phyloP scores from a whole-genome alignment of 2,888 invertebrate species.

The Scelioninae gen. 2 region DNA sequence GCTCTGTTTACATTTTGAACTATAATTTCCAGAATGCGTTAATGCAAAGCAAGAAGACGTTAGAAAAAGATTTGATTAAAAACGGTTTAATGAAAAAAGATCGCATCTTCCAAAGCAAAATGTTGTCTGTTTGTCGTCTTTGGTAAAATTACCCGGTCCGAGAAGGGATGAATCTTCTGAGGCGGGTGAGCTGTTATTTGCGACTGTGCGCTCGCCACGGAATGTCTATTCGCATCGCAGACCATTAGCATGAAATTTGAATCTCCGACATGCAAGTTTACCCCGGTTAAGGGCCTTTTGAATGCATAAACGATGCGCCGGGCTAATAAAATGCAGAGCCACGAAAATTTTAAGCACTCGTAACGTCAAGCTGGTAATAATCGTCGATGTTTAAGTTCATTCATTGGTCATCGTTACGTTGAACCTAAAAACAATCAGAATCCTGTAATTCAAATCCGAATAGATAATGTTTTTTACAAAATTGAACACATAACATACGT shows the following conservation, averaged over 20 bases:
- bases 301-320: conserved; percentile 61
- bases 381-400: conserved; percentile 25
- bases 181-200: conserved; percentile 51
- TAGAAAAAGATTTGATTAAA: no score
- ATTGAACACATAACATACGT: no score
- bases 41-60: no score
- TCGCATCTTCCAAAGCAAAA: no score
- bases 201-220: conserved; percentile 27
- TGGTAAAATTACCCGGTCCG: conserved; percentile 6
- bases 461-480: no score
- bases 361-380: conserved; percentile 25
- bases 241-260: conserved; percentile 65
- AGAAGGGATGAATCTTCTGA: conserved; percentile 51
- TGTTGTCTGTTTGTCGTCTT: no score
- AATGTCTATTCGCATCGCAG: conserved; percentile 50
- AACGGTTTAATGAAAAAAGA: no score
- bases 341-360: conserved; percentile 54
- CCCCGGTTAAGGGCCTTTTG: conserved; percentile 56
- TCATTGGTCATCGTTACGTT: not conserved
- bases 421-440: not conserved
- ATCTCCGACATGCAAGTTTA: conserved; percentile 59
- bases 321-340: conserved; percentile 56
- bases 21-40: no score
- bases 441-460: not conserved
- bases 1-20: no score